Conservation (phyloP, 1,140 invertebrate genomes). For the Leptinotarsa undecemlineata region DNA sequence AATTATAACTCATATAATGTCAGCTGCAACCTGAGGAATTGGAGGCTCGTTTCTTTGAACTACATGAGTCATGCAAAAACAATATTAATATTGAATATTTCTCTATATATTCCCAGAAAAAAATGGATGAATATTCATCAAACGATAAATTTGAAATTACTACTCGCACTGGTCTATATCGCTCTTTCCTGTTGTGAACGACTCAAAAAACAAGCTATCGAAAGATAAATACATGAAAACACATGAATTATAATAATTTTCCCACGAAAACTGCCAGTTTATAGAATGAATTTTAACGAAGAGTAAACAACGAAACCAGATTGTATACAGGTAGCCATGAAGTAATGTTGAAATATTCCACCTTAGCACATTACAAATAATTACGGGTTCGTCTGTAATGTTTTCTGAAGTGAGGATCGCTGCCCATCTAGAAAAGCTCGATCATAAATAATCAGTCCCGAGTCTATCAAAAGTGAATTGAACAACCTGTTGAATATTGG, state of each 20-base stretch:
- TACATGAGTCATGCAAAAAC: no score
- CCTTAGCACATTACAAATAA: slow-evolving; percentile 3
- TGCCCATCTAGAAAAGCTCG: not conserved
- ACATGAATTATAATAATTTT: not conserved
- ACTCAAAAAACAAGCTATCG: not conserved
- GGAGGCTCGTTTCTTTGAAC: no score
- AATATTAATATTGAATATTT: no score
- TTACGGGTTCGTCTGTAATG: not conserved
- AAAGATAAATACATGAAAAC: not conserved
- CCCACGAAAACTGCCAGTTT: not conserved
- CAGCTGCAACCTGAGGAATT: no score
- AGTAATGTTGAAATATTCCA: not conserved
- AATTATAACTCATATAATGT: no score
- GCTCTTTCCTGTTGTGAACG: not conserved
- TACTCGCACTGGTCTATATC: not conserved
- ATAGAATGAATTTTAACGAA: not conserved
- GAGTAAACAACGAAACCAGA: not conserved
- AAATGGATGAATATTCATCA: no score
- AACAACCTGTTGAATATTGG: slow-evolving; percentile 6
- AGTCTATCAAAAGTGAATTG: slow-evolving; percentile 2
- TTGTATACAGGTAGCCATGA: slow-evolving; percentile 2
- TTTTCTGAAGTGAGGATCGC: not conserved
- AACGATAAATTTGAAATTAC: no score
- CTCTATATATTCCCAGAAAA: no score
- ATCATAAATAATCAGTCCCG: slow-evolving; percentile 1